Evolutionary conservation across 2,113 vertebrate species (phyloP).

Genomic region (Collichthys lucidus): DNA sequence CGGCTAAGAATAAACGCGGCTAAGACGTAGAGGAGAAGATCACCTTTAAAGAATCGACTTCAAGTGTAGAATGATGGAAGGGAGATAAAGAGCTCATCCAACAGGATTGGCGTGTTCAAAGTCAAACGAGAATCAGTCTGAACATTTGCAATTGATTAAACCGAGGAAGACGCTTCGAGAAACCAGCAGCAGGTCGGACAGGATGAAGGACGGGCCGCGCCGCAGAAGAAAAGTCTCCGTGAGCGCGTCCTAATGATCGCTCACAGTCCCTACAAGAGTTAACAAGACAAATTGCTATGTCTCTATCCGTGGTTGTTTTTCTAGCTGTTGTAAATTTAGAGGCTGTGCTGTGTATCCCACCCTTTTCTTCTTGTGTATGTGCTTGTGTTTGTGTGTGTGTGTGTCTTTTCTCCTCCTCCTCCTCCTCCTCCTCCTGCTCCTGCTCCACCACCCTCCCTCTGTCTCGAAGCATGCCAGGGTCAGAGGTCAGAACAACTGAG

Average conservation of each 20-base stretch:
- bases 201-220: conserved; percentile 15
- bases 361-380: conserved; percentile 39
- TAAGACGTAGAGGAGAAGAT: conserved; percentile 56
- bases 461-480: conserved; percentile 78
- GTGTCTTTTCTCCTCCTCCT: conserved; percentile 44
- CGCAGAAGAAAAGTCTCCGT: conserved; percentile 24
- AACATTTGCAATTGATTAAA: conserved; percentile 41
- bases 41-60: conserved; percentile 62
- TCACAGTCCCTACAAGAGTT: conserved; percentile 64
- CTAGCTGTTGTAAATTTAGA: conserved; percentile 68
- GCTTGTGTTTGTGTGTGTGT: conserved; percentile 6
- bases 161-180: background rate
- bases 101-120: conserved; percentile 40
- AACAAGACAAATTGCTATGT: conserved; percentile 68
- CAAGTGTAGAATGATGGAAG: conserved; percentile 49
- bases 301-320: conserved; percentile 59
- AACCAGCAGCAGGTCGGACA: conserved; percentile 6
- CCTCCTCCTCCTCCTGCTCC: conserved; percentile 55
- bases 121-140: conserved; percentile 50
- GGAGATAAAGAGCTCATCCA: conserved; percentile 40
- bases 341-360: conserved; percentile 38
- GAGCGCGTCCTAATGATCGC: conserved; percentile 43
- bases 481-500: conserved; percentile 79
- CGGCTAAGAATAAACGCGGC: conserved; percentile 71
- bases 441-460: conserved; percentile 62